Base-by-base conservation (phyloP, 2,888 invertebrate species). In the Plemyria rubiginata region DNA sequence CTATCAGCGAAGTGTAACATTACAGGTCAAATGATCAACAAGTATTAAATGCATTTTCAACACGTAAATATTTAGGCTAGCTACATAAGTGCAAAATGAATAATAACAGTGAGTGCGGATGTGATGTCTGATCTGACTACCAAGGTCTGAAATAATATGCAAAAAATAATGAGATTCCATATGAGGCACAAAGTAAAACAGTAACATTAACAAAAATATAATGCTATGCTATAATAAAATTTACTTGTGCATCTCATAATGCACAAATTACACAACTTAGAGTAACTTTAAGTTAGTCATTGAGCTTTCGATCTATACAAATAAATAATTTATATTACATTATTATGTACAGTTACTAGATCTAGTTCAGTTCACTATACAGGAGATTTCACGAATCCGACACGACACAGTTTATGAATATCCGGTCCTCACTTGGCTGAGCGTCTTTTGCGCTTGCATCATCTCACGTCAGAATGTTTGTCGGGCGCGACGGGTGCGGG, bases 391-490 rank as follows among this genome's bases (percentile, higher is more conserved):
- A 79, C 72, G 71, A 73, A 76, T 70, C 72, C 72, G 67, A 67
- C 53, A 62, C 57, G 50, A 51, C 54, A 65, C 65, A 13, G 40
- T 56, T 36, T 54, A 53, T 48, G 45, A 40, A 28, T 43, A 36
- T 48, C n/a, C 29, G 54, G 50, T 67, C 54, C 63, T 50, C 58
- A 60, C 60, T 63, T 66, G 40, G 51, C 22, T 40, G 68, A 60
- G 65, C 77, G 81, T 68, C 73, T 36, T 22, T 63, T 55, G 54
- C 70, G 76, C 84, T 84, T 87, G 90, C 96, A 96, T 97, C 96
- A 97, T 95, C 97, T 97, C 94, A 96, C 96, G 94, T 96, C 96
- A 93, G 96, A 96, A 94, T 96, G 96, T 94, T 96, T 96, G 70
- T 68, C 61, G 67, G 64, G 67, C 62, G 67, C 57, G 67, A 54